phyloP scores from a whole-genome alignment of 2,113 vertebrate genomes.

The Rhinoderma darwinii region DNA sequence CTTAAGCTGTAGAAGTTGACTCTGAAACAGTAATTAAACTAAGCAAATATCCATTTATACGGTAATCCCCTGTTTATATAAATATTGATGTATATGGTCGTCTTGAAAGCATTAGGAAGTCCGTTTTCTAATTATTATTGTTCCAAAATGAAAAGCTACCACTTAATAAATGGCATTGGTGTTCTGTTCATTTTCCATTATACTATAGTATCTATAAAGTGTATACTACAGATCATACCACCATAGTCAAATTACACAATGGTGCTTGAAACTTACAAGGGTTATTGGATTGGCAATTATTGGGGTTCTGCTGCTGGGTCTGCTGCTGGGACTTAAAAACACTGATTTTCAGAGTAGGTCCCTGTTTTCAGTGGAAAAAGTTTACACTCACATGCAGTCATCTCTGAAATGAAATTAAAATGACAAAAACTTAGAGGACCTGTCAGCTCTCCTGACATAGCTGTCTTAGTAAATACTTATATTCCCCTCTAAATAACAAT shows the following conservation, averaged over 20 bases:
- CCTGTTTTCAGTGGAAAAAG: neutral
- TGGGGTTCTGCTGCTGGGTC: neutral
- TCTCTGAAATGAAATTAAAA: too few species aligned
- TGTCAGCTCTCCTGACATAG: neutral
- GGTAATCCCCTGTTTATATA: neutral
- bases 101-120: neutral
- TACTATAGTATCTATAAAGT: neutral
- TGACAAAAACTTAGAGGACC: too few species aligned
- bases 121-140: neutral
- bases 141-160: neutral
- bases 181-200: neutral
- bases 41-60: slow-evolving; percentile 44
- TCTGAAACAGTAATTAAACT: slow-evolving; percentile 21
- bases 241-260: neutral
- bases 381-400: too few species aligned
- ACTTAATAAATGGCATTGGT: neutral
- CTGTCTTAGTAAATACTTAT: neutral
- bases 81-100: neutral
- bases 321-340: neutral
- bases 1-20: neutral
- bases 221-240: too few species aligned
- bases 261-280: neutral
- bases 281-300: neutral
- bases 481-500: neutral
- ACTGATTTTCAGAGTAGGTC: neutral